These are phyloP conservation scores for Grantiella picta DNA, from an alignment of 2,113 vertebrate genomes.

Conservation along the genomic window DNA sequence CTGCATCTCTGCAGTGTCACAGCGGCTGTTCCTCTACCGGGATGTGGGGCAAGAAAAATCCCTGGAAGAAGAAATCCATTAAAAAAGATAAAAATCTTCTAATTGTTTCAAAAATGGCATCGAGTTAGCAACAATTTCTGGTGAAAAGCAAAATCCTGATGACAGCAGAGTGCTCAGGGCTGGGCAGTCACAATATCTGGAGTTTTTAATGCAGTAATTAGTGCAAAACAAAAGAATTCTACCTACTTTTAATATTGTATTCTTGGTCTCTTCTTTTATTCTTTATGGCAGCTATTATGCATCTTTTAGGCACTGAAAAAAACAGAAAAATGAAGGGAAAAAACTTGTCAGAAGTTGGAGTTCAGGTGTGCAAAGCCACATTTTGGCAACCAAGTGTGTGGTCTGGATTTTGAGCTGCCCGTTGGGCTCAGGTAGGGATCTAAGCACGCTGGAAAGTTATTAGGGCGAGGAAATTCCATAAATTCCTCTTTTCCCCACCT, in stretches of 20 bases:
- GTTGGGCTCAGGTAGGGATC: neutral
- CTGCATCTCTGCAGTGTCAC: neutral
- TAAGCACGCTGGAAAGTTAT: too few relatives aligned
- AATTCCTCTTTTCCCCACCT: neutral
- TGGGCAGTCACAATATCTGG: neutral
- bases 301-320: neutral
- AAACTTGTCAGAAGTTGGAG: neutral
- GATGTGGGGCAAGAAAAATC: neutral
- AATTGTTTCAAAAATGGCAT: neutral
- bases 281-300: neutral
- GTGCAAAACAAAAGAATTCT: neutral
- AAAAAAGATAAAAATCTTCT: neutral
- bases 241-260: neutral
- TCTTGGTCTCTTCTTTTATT: neutral
- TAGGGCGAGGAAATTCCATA: fast-evolving
- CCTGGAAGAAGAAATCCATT: neutral
- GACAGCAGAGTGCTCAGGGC: neutral
- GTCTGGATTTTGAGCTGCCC: neutral
- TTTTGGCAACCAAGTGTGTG: neutral
- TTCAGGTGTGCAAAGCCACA: neutral
- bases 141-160: neutral
- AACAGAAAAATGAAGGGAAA: neutral
- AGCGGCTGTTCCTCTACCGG: neutral
- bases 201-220: neutral
- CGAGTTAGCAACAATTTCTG: neutral